Base-by-base conservation (phyloP, 2,113 vertebrate species). In the Rhinolophus sinicus region DNA sequence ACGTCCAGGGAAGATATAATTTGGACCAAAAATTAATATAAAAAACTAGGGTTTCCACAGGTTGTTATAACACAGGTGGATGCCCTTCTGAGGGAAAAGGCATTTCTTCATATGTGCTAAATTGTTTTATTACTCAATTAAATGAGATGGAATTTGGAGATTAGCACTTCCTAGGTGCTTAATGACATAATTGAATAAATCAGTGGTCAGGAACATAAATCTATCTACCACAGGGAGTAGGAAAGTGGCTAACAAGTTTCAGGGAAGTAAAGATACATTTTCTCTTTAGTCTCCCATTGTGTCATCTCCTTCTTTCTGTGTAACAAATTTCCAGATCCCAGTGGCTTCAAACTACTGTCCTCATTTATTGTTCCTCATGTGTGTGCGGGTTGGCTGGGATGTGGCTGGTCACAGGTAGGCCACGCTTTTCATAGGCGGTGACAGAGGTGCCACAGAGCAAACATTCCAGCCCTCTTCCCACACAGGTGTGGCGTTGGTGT, bases 61-160 rank as follows among this genome's bases (percentile, higher is more conserved):
- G 8, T 80, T 62, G 87, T 56, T 33, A 72, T 54, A 75, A 73
- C 38, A 44, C 33, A 84, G 15, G 38, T 93, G 73, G 47, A 88
- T 93, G 65, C 44, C 92, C 69, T 58, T 7, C 50, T 85, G 54
- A 77, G 86, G 67, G 28, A 94, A 96, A 93, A 84, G 15, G 54
- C 18, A 44, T 52, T 80, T 64, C 96, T 97, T 96, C 40, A 85
- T 60, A 5, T 52, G 28, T 50, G 15, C 1, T 33, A 44, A 64
- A 77, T 64, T 22, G 58, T 88, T 86, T 67, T 33, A 38, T 87
- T 73, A 50, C 1, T 96, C 52, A 72, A 83, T 92, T 58, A 93
- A 97, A 84, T 91, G 73, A 94, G 73, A 80, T 91, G 22, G 58
- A 91, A 95, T 97, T 93, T 95, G 95, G 92, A 96, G 87, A 87